Conservation (phyloP, 2,888 invertebrate species). For the Frankliniella fusca region DNA sequence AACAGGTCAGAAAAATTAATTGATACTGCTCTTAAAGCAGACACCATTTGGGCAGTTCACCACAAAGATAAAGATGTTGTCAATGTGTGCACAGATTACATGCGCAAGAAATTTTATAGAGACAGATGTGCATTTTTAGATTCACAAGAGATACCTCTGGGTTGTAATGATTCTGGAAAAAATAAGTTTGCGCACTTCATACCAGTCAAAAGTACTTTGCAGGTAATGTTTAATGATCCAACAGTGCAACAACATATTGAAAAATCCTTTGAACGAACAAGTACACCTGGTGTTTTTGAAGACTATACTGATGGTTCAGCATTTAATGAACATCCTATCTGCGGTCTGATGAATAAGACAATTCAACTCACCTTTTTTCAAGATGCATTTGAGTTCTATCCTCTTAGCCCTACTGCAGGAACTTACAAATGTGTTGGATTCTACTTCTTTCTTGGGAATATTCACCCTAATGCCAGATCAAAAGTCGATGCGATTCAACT, state of each 20-base stretch:
- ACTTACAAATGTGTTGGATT: background rate
- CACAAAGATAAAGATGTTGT: background rate
- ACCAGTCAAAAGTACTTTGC: background rate
- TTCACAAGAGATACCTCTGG: background rate
- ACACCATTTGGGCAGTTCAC: background rate
- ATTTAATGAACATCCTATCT: background rate
- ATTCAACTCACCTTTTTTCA: background rate
- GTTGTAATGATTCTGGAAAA: background rate
- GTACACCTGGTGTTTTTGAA: background rate
- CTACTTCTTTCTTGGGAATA: background rate
- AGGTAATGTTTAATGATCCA: background rate
- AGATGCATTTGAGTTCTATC: background rate
- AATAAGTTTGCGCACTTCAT: background rate
- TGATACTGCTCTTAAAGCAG: background rate
- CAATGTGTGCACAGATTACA: background rate
- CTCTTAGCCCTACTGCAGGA: background rate
- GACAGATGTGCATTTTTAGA: background rate
- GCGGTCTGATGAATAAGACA: background rate
- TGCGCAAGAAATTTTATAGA: background rate
- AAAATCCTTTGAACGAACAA: background rate
- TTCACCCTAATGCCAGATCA: background rate
- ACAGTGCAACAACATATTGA: background rate
- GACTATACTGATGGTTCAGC: background rate
- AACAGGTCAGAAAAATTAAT: background rate
- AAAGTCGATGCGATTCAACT: background rate